Conservation (phyloP, 2,797 vertebrate species). For the Lycodopsis pacificus region DNA sequence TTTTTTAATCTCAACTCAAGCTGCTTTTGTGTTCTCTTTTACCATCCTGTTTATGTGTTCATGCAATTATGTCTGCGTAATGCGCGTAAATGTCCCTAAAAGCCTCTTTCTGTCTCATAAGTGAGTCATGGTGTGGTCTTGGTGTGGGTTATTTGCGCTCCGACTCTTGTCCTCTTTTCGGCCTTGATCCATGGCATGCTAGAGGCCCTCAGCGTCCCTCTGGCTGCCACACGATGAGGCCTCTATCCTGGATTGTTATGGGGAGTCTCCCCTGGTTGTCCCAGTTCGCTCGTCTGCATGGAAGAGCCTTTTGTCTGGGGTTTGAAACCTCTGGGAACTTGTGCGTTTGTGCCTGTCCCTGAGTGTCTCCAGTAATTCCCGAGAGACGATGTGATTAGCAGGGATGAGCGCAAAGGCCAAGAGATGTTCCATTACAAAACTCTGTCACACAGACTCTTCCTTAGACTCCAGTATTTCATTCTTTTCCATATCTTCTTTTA, state of each 20-base stretch:
- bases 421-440: conserved; percentile 48
- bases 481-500: conserved; percentile 4
- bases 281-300: conserved; percentile 71
- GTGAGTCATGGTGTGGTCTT: conserved; percentile 64
- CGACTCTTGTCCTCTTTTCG: conserved; percentile 31
- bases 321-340: conserved; percentile 61
- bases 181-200: conserved; percentile 47
- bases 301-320: conserved; percentile 68
- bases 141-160: conserved; percentile 41
- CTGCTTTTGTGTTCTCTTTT: conserved; percentile 49
- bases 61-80: conserved; percentile 52
- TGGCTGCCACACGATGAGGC: conserved; percentile 54
- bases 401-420: conserved; percentile 54
- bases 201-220: conserved; percentile 35
- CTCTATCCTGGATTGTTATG: conserved; percentile 42
- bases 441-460: conserved; percentile 20
- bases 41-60: conserved; percentile 65
- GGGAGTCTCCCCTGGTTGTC: conserved; percentile 61
- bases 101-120: conserved; percentile 52
- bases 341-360: conserved; percentile 21
- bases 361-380: conserved; percentile 56
- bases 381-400: conserved; percentile 67
- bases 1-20: conserved; percentile 36
- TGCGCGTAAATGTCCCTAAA: conserved; percentile 53
- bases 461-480: not conserved